Percentiles rank a stretch among this genome's conserved stretches.
phyloP scores from a whole-genome alignment of 2,888 invertebrate species.

The Sympetrum striolatum region DNA sequence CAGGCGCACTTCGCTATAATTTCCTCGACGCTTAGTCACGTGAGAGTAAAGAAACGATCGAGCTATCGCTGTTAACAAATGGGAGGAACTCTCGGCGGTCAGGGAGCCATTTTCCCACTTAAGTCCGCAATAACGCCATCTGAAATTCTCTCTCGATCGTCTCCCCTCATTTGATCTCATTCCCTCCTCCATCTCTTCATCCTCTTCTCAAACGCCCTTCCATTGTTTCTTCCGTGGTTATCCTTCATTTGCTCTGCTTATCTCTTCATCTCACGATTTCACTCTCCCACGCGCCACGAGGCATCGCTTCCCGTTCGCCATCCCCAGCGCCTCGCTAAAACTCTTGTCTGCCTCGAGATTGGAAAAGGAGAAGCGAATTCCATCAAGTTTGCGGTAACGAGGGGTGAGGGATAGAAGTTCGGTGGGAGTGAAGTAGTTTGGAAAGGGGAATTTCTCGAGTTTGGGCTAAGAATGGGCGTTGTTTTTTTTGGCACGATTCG shows the following conservation, averaged over 20 bases:
- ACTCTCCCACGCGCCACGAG: not conserved
- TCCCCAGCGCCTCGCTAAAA: slow-evolving; percentile 5
- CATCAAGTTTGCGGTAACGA: slow-evolving; percentile 28
- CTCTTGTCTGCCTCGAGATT: slow-evolving; percentile 35
- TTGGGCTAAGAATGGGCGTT: not conserved
- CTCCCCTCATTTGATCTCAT: not conserved
- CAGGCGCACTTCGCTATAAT: no score
- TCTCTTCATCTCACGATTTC: not conserved
- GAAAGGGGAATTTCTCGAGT: not conserved
- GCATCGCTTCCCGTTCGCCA: not conserved
- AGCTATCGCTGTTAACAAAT: not conserved
- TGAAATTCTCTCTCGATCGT: not conserved
- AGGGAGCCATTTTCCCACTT: not conserved
- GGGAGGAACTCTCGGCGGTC: not conserved
- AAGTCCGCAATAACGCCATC: not conserved
- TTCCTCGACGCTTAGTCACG: not conserved
- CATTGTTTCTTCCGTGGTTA: not conserved
- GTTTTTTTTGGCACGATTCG: not conserved
- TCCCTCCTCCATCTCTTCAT: not conserved
- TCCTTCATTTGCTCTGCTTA: not conserved
- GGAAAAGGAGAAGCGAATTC: slow-evolving; percentile 26
- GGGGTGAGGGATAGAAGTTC: not conserved
- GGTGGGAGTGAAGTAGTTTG: not conserved
- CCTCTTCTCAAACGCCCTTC: not conserved
- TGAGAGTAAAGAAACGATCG: not conserved